Conservation (phyloP, 2,888 invertebrate genomes). For the Eupithecia centaureata region DNA sequence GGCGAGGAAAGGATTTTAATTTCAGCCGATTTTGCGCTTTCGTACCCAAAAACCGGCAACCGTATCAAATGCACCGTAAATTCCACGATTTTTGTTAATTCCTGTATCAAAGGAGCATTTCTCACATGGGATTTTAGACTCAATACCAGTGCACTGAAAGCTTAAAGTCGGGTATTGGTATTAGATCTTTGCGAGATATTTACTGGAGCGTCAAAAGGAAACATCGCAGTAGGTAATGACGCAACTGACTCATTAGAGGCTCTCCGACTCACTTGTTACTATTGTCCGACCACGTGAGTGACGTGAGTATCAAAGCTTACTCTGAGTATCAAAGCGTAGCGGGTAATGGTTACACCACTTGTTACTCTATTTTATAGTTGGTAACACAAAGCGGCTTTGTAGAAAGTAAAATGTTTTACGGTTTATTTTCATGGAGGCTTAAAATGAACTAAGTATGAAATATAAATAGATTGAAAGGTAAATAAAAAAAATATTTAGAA, state of each 20-base stretch:
- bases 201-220: slow-evolving; percentile 61
- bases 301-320: slow-evolving; percentile 7
- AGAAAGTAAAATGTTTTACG: not conserved
- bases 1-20: not conserved
- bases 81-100: slow-evolving; percentile 41
- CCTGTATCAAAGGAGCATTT: slow-evolving; percentile 30
- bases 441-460: no score
- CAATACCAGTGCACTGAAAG: not conserved
- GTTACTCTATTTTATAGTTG: not conserved
- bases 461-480: no score
- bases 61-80: slow-evolving; percentile 36
- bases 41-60: slow-evolving; percentile 16
- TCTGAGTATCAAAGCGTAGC: slow-evolving; percentile 23
- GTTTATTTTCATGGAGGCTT: no score
- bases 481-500: no score
- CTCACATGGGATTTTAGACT: not conserved
- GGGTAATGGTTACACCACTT: slow-evolving; percentile 13
- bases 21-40: not conserved
- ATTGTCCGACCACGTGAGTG: slow-evolving; percentile 36
- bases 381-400: not conserved
- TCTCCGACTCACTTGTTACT: slow-evolving; percentile 48
- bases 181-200: slow-evolving; percentile 58
- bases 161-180: slow-evolving; percentile 2
- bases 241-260: slow-evolving; percentile 56
- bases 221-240: slow-evolving; percentile 57